Evolutionary conservation across 2,113 vertebrate genomes (phyloP).

Genomic region (Zapus hudsonius): DNA sequence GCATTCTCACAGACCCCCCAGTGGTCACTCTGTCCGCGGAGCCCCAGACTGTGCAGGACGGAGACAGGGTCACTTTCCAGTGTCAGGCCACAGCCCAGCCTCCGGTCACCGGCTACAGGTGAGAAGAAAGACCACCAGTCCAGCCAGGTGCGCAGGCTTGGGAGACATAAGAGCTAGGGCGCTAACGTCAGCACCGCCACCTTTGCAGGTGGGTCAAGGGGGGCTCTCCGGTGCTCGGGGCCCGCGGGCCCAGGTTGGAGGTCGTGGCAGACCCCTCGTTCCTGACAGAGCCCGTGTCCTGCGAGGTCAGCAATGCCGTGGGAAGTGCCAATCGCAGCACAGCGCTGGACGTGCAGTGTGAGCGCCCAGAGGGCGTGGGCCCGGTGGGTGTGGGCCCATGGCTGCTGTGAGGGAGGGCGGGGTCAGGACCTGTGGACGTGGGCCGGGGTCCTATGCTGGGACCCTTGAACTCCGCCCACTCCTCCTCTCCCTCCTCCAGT

Average conservation of each 20-base stretch:
- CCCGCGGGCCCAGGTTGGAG: slow-evolving; percentile 91
- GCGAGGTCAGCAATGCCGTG: slow-evolving; percentile 93
- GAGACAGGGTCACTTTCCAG: slow-evolving; percentile 91
- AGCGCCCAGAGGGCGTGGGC: slow-evolving; percentile 73
- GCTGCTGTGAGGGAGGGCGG: too few species aligned
- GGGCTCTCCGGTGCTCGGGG: slow-evolving; percentile 89
- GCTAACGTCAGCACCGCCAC: background rate
- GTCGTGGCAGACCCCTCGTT: slow-evolving; percentile 92
- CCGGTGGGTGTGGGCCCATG: fast-evolving
- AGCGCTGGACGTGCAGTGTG: slow-evolving; percentile 93
- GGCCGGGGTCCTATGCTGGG: too few species aligned
- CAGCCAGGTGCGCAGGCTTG: background rate
- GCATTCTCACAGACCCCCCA: slow-evolving; percentile 88
- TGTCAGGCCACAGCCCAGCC: slow-evolving; percentile 93
- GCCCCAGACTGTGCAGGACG: slow-evolving; percentile 92
- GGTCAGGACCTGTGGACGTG: too few species aligned
- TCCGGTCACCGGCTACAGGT: slow-evolving; percentile 94
- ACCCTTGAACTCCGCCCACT: background rate
- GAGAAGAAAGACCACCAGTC: slow-evolving; percentile 47
- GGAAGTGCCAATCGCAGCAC: slow-evolving; percentile 95
- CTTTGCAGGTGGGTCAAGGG: slow-evolving; percentile 93
- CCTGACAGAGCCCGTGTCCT: slow-evolving; percentile 93
- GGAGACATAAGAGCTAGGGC: background rate
- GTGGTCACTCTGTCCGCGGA: slow-evolving; percentile 92
- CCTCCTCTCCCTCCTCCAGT: slow-evolving; percentile 81